Evolutionary conservation across 2,113 vertebrate genomes (phyloP), one percentile per base, ranked within the genome.

Genomic region (Clinocottus analis): DNA sequence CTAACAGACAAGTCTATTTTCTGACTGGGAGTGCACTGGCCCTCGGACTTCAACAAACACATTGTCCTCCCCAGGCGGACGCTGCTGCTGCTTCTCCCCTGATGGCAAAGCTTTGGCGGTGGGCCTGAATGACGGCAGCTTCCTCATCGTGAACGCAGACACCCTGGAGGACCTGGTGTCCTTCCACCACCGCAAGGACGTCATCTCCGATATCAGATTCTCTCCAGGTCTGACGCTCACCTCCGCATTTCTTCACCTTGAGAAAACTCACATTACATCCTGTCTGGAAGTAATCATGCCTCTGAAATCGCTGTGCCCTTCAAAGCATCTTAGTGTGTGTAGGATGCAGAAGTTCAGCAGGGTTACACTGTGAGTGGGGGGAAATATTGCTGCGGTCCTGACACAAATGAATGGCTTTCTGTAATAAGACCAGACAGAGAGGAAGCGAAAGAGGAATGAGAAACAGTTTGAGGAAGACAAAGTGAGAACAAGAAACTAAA

Each of bases 71-170:
- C 0, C 80, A 99, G 98, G 98, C 72, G 98, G 98, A 6, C 96
- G 97, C n/a, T 99, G 98, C 93, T 99, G 98, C 93, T 97, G 96
- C 90, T 99, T 99, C 93, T 99, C 98, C 84, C 96, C 98, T 16
- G 98, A 99, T 66, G 98, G 98, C 73, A 99, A 99, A 93, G 96
- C 96, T 66, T 91, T 99, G 91, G 98, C 97, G 0, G 97, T 99
- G 79, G 98, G 98, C 64, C 96, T 99, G 80, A 98, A 97, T 0
- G 98, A 99, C 60, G 98, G 98, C 86, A 97, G 97, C 87, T 99
- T 99, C 92, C 92, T 99, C 77, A 97, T 99, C 75, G 97, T 98
- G 85, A 99, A 99, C 81, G 97, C 97, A 78, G 98, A 99, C 90
- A 99, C 98, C 43, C 91, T 99, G 71, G 98, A 99, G 85, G 98